Percentiles rank a stretch among this genome's conserved stretches.
Conservation (phyloP, 53 echinoderm and acorn worm genomes). For the Stichopus horrens region DNA sequence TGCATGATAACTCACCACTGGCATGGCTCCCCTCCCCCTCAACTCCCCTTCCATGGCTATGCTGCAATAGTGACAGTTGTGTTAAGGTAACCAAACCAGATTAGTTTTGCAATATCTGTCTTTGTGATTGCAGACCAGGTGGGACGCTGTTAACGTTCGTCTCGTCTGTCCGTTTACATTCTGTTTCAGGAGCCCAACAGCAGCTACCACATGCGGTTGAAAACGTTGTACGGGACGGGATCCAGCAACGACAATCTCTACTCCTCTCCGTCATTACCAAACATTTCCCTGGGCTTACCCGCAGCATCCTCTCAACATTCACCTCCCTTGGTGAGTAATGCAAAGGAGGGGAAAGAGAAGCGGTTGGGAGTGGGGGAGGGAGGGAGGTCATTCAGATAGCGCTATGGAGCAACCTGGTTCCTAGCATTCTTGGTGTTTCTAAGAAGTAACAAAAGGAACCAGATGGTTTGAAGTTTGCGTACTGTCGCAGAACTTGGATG, state of each 20-base stretch:
- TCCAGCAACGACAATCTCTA: conserved; percentile 76
- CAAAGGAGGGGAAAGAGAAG: background rate
- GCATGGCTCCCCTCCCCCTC: no score
- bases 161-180: background rate
- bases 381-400: background rate
- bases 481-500: no score
- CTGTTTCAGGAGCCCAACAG: conserved; percentile 60
- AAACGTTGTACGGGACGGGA: conserved; percentile 71
- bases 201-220: conserved; percentile 68
- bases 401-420: background rate
- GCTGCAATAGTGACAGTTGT: no score
- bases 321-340: conserved; percentile 82
- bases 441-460: no score
- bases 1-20: no score
- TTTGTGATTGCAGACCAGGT: no score
- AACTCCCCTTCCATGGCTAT: no score
- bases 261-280: conserved; percentile 95
- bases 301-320: conserved; percentile 78
- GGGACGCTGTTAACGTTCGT: no score
- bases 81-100: no score
- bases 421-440: no score
- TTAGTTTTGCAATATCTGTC: no score
- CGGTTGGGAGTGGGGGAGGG: background rate
- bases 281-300: conserved; percentile 93
- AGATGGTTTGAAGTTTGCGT: no score